Evolutionary conservation across 2,113 vertebrate genomes (phyloP), one percentile per base, ranked within the genome.

Genomic region (Passer montanus): DNA sequence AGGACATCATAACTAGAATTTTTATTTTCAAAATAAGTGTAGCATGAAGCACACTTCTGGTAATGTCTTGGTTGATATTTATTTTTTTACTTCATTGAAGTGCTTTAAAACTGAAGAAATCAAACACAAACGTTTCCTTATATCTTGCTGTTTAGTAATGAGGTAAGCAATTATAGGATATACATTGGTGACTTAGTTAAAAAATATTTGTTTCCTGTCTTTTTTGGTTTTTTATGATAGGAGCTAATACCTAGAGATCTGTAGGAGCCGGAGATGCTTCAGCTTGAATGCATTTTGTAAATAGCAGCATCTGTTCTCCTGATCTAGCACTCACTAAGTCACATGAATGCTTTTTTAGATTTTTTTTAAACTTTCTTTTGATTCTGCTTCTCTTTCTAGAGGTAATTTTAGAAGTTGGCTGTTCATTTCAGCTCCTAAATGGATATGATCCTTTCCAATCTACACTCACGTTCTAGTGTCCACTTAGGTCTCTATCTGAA

Each of bases 271-370:
- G 49, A 84, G 90, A 41, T 78, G 59, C 44, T 91, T 93, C 76
- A 75, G 84, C 73, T 64, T 83, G 53, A 90, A 83, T 69, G 37
- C 46, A 15, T 66, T 94, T 75, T 88, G 60, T 83, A 90, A 93
- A 64, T 79, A 90, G 75, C 26, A 85, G 85, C 82, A 72, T 92
- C 75, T 93, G 31, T 84, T 93, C 84, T 91, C 62, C 62, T 53
- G 53, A 83, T 66, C 24, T 55, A 67, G 59, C 39, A 87, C 30
- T 76, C 39, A 14, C 44, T 76, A 82, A 84, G 66, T 83, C 62
- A 67, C 33, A 41, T 0, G 0, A 87, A 62, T 28, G 49, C 43
- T 86, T 37, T 15, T 78, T 58, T 30, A 46, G 37, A 12, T 37
- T 56, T 67, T 56, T 63, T 74, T 64, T 3, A 8, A 47, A 19